These are phyloP conservation scores for Sebastes diaconus DNA, from an alignment of 2,797 vertebrate genomes.

Conservation along the genomic window DNA sequence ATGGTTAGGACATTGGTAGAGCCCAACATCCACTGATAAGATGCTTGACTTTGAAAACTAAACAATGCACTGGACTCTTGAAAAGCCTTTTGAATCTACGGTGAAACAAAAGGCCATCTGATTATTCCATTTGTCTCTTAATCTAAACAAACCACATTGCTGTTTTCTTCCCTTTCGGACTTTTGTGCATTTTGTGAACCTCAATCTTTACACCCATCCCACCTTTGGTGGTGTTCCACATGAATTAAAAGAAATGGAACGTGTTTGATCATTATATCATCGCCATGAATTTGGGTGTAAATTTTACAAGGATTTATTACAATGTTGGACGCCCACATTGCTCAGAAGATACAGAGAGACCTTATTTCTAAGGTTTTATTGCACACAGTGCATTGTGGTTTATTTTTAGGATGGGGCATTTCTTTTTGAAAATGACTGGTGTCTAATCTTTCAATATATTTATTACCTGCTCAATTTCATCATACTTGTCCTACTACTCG, in stretches of 20 bases:
- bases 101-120: not conserved
- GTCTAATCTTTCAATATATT: not conserved
- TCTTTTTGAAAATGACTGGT: not conserved
- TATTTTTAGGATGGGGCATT: not conserved
- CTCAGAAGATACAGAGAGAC: not conserved
- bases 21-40: not conserved
- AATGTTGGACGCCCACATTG: not conserved
- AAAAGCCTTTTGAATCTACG: not conserved
- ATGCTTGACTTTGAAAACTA: not conserved
- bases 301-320: not conserved
- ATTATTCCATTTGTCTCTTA: no score
- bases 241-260: not conserved
- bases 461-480: not conserved
- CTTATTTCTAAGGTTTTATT: not conserved
- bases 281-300: not conserved
- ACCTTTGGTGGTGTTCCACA: not conserved
- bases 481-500: not conserved
- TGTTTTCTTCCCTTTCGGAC: not conserved
- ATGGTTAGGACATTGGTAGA: not conserved
- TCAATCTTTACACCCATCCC: not conserved
- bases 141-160: not conserved
- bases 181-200: no score
- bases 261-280: not conserved
- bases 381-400: not conserved
- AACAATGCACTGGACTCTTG: not conserved